Base-by-base conservation (phyloP, 2,797 vertebrate genomes). In the Pitangus sulphuratus region DNA sequence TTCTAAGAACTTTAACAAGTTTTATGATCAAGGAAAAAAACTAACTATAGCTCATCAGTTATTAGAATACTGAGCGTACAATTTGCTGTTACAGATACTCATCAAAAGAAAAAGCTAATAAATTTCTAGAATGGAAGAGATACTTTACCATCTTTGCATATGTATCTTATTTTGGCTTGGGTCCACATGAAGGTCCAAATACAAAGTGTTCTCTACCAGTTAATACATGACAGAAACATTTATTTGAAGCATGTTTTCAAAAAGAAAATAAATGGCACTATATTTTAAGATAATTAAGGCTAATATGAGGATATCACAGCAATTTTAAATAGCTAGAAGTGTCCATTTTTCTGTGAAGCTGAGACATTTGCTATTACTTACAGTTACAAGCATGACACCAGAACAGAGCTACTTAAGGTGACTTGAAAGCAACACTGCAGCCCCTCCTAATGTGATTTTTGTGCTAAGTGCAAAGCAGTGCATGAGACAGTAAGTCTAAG, bases 401-500 rank as follows among this genome's bases (percentile, higher is more conserved):
- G 37, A 22, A 48, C 21, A 79, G 17, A 48, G 21, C 39, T 86
- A 65, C 20, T 53, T 45, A 83, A 1, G 22, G 20, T 31, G 62
- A 76, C 40, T 26, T 60, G 33, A 68, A 75, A 66, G 31, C 45
- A 64, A 44, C 84, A 80, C 18, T 50, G 35, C 19, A 74, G 26
- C 15, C 22, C 19, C 10, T 88, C 40, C 37, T 12, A 22, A 3
- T 5, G 12, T 4, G 16, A 64, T 28, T 68, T 84, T 26, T 76
- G 30, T 47, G 40, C 16, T 18, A 64, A 51, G 9, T 15, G 9
- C 74, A 89, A 78, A 57, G 77, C 44, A 89, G n/a, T 1, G 2
- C 11, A 4, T 1, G 16, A 35, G 10, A 56, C 1, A 2, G 0
- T 15, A 53, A 85, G 44, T 40, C 26, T 42, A 50, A 66, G 18